Evolutionary conservation across 2,888 invertebrate species (phyloP), one percentile per base, ranked within the genome.

Genomic region (Cataglyphis cursor): DNA sequence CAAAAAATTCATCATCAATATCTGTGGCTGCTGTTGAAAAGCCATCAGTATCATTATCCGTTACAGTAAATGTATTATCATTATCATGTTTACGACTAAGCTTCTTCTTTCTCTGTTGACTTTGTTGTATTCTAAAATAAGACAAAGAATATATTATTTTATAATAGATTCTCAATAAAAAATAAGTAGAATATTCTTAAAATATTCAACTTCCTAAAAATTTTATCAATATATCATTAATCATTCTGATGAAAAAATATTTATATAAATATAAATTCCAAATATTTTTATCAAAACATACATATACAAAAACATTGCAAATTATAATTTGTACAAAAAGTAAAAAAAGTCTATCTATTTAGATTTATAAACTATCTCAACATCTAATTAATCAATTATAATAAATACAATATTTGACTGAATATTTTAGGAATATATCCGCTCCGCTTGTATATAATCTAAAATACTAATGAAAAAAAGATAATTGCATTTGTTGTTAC

Each of bases 1-100:
- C 95, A 78, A 92, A 94, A 85, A 94, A 95, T 86, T 94, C 95
- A 64, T 95, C 94, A 59, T 94, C 94, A 44, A 93, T 85, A 73
- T 94, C 94, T 21, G 94, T 94, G n/a, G 92, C 94, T 9, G 93
- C 92, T 48, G 91, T 92, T 35, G 94, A 94, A 84, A 92, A 28
- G 92, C 91, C 83, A 41, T 95, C 95, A 0, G 92, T 93, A 44
- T 94, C 94, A 51, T 90, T 92, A 24, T 93, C 94, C 3, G 91
- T 93, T 31, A 86, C 87, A 28, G 90, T 90, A 21, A 88, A 89
- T 4, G 92, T 92, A 83, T 88, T 93, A 65, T 91, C 91, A 4
- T 92, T 92, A 62, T 89, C 82, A 70, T 88, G 87, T 85, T 90
- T 93, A 62, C 89, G 87, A 62, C 8, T 87, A 35, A 61, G 66